Percentiles rank a stretch among this genome's conserved stretches.
Evolutionary conservation across 2,888 invertebrate genomes (phyloP).

Genomic region (Caenorhabditis afra): DNA sequence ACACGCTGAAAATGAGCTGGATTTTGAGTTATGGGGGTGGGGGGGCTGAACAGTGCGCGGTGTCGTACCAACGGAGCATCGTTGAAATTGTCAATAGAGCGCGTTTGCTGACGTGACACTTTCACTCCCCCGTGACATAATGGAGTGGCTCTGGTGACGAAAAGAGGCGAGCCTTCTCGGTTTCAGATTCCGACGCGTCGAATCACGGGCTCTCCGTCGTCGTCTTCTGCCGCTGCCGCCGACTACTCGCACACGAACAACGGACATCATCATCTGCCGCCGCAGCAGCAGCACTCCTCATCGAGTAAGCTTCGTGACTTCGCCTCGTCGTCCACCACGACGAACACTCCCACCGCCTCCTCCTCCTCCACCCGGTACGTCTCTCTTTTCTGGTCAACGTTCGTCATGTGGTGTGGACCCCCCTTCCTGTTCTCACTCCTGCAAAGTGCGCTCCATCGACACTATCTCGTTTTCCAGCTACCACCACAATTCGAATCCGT

Average conservation of each 20-base stretch:
- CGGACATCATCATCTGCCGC: slow-evolving; percentile 1
- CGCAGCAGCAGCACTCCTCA: background rate
- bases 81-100: too few species aligned
- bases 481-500: slow-evolving; percentile 40
- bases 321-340: slow-evolving; percentile 1
- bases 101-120: too few species aligned
- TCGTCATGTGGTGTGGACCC: too few species aligned
- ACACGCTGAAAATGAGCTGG: too few species aligned
- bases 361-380: slow-evolving; percentile 26
- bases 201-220: slow-evolving; percentile 32
- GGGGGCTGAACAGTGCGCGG: too few species aligned
- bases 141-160: too few species aligned
- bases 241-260: slow-evolving; percentile 8
- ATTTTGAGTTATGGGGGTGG: too few species aligned
- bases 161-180: too few species aligned
- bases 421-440: too few species aligned
- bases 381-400: background rate
- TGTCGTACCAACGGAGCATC: too few species aligned
- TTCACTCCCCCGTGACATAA: too few species aligned
- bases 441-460: too few species aligned
- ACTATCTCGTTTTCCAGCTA: slow-evolving; percentile 44
- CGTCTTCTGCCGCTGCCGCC: background rate
- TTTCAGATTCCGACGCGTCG: slow-evolving; percentile 55
- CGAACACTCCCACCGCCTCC: slow-evolving; percentile 14
- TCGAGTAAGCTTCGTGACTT: slow-evolving; percentile 34